Evolutionary conservation across 2,888 invertebrate genomes (phyloP).

Genomic region (Sinotaia quadrata): DNA sequence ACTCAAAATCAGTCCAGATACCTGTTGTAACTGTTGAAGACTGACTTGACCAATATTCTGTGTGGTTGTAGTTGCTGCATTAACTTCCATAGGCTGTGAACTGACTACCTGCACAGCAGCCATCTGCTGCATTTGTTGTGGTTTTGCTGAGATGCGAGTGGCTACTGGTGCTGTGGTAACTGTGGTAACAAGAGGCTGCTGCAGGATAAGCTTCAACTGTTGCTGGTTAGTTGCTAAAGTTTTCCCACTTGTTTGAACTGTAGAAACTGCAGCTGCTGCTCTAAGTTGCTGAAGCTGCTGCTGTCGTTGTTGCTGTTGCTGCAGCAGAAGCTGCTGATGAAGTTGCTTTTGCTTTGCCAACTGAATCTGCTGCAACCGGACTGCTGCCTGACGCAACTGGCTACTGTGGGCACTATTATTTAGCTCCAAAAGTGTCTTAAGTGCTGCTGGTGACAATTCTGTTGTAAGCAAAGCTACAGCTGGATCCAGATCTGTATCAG

Average conservation of each 20-base stretch:
- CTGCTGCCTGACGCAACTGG: constrained; percentile 39
- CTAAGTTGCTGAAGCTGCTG: constrained; percentile 48
- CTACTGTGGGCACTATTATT: constrained; percentile 34
- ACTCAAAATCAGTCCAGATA: constrained; percentile 30
- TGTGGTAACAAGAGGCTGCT: constrained; percentile 45
- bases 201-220: constrained; percentile 55
- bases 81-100: constrained; percentile 13
- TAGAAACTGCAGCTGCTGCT: constrained; percentile 30
- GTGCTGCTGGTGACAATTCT: constrained; percentile 24
- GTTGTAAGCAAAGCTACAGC: constrained; percentile 25
- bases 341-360: constrained; percentile 40
- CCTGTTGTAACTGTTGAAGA: constrained; percentile 68
- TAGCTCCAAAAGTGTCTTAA: constrained; percentile 32
- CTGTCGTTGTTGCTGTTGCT: constrained; percentile 49
- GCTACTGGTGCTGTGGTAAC: constrained; percentile 26
- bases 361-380: constrained; percentile 38
- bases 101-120: constrained; percentile 18
- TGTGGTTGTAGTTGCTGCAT: constrained; percentile 12
- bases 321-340: constrained; percentile 42
- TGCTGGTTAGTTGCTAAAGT: constrained; percentile 39
- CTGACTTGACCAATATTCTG: constrained; percentile 49
- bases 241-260: constrained; percentile 8
- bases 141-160: constrained; percentile 10
- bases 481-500: constrained; percentile 33
- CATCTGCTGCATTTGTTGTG: constrained; percentile 26